A percentile compares a stretch with the other conserved stretches of the same genome.
These are phyloP conservation scores for Alaudala cheleensis DNA, from an alignment of 2,113 vertebrate genomes.

Conservation along the genomic window DNA sequence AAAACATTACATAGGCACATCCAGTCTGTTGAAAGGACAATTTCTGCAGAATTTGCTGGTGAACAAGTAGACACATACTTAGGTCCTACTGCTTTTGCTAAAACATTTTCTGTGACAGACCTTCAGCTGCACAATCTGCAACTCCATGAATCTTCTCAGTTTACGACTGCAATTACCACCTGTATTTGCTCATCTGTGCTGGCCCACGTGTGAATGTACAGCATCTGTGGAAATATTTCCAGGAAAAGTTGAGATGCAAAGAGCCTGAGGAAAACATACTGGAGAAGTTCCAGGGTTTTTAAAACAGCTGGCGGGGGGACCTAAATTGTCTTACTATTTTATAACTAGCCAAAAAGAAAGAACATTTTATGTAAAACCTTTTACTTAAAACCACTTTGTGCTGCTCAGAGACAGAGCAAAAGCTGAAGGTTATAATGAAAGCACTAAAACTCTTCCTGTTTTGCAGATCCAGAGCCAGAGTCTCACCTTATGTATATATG, in stretches of 20 bases:
- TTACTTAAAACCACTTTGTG: background rate
- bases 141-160: background rate
- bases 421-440: background rate
- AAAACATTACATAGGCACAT: accelerated
- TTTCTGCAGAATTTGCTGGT: background rate
- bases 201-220: background rate
- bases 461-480: background rate
- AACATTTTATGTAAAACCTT: background rate
- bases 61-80: background rate
- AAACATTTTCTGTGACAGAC: background rate
- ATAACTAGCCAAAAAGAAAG: background rate
- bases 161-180: background rate
- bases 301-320: background rate
- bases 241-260: background rate
- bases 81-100: background rate
- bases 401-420: background rate
- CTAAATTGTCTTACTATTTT: background rate
- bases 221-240: background rate
- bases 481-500: background rate
- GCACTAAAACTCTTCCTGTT: background rate
- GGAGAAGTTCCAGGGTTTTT: background rate
- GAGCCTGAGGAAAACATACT: background rate
- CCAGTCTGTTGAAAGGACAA: background rate
- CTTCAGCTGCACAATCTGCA: background rate
- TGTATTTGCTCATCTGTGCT: background rate